A percentile compares a stretch with the other conserved stretches of the same genome.
phyloP scores from a whole-genome alignment of 2,797 vertebrate genomes.

The Poeciliopsis gracilis region DNA sequence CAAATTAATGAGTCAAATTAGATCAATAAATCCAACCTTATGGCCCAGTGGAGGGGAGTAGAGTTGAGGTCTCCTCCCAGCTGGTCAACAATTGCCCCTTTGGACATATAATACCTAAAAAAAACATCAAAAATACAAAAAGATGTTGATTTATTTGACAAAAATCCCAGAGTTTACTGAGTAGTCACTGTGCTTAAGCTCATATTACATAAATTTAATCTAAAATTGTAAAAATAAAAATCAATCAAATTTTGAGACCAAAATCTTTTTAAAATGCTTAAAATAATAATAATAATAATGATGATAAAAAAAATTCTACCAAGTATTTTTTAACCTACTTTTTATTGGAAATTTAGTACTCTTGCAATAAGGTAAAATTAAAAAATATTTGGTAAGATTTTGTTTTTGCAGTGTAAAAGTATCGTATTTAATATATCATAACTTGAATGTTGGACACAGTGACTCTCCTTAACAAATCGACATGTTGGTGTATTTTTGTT shows the following conservation, averaged over 20 bases:
- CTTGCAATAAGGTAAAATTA: no score
- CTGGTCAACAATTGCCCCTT: constrained; percentile 93
- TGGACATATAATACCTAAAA: constrained; percentile 92
- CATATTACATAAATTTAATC: background rate
- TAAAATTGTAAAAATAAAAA: background rate
- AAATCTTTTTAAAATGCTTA: no score
- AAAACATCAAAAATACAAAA: background rate
- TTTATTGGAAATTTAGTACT: no score
- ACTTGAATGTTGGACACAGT: background rate
- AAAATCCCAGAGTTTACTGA: background rate
- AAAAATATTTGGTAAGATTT: no score
- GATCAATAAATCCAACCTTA: constrained; percentile 81
- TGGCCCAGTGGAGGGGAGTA: constrained; percentile 97
- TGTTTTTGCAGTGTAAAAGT: background rate
- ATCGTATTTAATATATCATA: background rate
- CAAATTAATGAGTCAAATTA: background rate
- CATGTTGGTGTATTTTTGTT: background rate
- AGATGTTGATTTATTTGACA: background rate
- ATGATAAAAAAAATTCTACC: no score
- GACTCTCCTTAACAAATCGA: background rate
- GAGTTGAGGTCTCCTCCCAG: constrained; percentile 96
- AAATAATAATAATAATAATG: no score
- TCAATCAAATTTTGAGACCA: background rate
- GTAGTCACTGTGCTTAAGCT: background rate
- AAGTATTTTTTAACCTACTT: no score